Percentiles rank a stretch among this genome's conserved stretches.
phyloP scores from a whole-genome alignment of 2,888 invertebrate genomes.

The Phengaris arion region DNA sequence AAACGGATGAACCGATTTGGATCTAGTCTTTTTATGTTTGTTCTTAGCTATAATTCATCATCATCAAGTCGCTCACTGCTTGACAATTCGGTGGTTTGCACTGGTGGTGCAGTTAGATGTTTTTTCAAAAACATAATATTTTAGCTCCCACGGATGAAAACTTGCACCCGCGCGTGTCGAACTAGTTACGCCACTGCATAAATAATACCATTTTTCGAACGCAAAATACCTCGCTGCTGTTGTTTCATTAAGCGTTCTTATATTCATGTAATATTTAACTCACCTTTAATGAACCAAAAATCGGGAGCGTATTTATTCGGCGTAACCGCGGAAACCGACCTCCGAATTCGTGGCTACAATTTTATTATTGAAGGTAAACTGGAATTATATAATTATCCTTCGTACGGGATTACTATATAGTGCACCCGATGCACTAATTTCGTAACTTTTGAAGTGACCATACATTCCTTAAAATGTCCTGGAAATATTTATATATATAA shows the following conservation, averaged over 20 bases:
- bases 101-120: background rate
- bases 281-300: constrained; percentile 14
- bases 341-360: background rate
- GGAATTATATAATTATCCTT: background rate
- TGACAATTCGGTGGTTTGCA: background rate
- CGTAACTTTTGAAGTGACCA: too few species aligned
- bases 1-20: too few species aligned
- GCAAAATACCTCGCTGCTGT: constrained; percentile 7
- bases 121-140: background rate
- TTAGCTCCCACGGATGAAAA: background rate
- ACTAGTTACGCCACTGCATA: constrained; percentile 16
- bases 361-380: background rate
- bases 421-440: too few species aligned
- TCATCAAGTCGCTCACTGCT: too few species aligned
- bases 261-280: constrained; percentile 15
- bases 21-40: too few species aligned
- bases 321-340: background rate
- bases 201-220: background rate
- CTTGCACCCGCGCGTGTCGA: background rate
- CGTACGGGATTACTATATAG: background rate
- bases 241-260: constrained; percentile 7
- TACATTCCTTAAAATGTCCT: too few species aligned
- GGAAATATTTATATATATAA: too few species aligned
- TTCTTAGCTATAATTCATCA: too few species aligned
- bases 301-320: constrained; percentile 4